Evolutionary conservation across 2,797 vertebrate species (phyloP).

Genomic region (Podarcis lilfordi): DNA sequence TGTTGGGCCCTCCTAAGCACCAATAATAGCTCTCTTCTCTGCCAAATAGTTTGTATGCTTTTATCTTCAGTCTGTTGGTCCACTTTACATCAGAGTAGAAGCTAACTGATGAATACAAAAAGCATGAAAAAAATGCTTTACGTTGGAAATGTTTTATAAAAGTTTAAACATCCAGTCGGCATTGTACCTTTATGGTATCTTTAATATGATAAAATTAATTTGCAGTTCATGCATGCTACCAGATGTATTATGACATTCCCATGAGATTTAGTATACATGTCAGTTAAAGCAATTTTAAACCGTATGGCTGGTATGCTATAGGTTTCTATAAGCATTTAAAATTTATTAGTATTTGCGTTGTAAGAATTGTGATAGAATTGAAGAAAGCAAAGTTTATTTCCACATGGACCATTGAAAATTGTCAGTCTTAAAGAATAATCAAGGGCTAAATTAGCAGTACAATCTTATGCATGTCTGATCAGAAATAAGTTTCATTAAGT

Average conservation of each 20-base stretch:
- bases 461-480: neutral
- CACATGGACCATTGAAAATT: constrained; percentile 11
- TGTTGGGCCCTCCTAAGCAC: no score
- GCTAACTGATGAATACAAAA: constrained; percentile 10
- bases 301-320: rapidly evolving
- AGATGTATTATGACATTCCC: neutral
- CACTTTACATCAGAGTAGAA: constrained; percentile 2
- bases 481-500: neutral
- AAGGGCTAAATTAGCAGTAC: neutral
- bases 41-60: neutral
- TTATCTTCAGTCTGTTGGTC: constrained; percentile 30
- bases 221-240: neutral
- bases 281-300: constrained; percentile 36
- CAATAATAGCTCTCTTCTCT: no score
- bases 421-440: constrained; percentile 12
- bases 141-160: constrained; percentile 12
- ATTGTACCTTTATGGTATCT: constrained; percentile 15
- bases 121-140: neutral
- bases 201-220: neutral
- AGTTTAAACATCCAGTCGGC: neutral
- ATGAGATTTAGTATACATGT: neutral
- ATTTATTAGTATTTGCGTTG: neutral
- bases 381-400: constrained; percentile 15
- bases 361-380: constrained; percentile 9
- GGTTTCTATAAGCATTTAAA: neutral